Conservation (phyloP, 1,140 invertebrate genomes). For the Zaprionus lachaisei region DNA sequence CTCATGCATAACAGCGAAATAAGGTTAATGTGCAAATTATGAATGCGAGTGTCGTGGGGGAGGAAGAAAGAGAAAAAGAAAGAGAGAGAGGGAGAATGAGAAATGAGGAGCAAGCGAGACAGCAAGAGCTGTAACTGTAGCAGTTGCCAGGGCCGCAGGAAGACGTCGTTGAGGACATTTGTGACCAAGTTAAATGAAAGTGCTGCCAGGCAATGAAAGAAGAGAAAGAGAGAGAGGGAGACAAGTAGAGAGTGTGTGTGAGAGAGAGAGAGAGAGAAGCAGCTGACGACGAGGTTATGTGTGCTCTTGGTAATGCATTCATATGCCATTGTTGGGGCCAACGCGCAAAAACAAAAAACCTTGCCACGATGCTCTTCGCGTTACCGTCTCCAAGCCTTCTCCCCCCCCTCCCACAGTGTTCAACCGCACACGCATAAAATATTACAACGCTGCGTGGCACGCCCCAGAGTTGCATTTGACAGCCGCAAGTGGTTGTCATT, state of each 20-base stretch:
- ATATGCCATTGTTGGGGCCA: slow-evolving; percentile 69
- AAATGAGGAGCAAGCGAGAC: not conserved
- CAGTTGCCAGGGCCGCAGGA: slow-evolving; percentile 26
- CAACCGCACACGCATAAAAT: slow-evolving; percentile 63
- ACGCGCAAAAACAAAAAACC: slow-evolving; percentile 47
- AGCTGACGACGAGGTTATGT: slow-evolving; percentile 19
- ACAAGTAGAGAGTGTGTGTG: not conserved
- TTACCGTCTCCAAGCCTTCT: not conserved
- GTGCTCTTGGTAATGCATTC: slow-evolving; percentile 58
- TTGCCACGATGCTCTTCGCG: not conserved
- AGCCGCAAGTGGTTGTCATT: slow-evolving; percentile 81
- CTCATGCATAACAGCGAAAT: slow-evolving; percentile 76
- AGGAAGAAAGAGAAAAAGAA: not conserved
- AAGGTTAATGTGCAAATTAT: slow-evolving; percentile 77
- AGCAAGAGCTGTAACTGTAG: slow-evolving; percentile 1
- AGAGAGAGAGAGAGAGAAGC: not conserved
- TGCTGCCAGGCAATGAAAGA: slow-evolving; percentile 23
- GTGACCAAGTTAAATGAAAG: slow-evolving; percentile 65
- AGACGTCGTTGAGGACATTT: slow-evolving; percentile 38
- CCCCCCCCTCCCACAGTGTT: not conserved
- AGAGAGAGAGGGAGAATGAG: not conserved
- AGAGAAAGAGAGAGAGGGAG: not conserved
- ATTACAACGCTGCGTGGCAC: slow-evolving; percentile 68
- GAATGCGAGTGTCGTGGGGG: slow-evolving; percentile 28
- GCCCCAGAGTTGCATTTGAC: slow-evolving; percentile 76